Evolutionary conservation across 2,797 vertebrate species (phyloP).

Genomic region (Takifugu ocellatus): DNA sequence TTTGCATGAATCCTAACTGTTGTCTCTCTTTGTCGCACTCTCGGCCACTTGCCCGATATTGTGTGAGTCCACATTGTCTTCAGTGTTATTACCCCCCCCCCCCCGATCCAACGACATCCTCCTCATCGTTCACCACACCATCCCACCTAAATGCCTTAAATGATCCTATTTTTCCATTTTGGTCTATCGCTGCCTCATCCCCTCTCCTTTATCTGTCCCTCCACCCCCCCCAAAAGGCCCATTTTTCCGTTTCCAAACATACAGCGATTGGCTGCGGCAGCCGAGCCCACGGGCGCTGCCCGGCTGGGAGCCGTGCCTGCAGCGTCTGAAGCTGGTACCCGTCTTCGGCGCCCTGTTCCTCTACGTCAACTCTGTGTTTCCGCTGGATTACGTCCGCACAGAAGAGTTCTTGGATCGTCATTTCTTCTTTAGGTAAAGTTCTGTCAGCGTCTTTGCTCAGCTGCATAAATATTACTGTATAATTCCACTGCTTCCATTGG

Average conservation of each 20-base stretch:
- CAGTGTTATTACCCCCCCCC: conserved; percentile 29
- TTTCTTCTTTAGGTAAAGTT: conserved; percentile 75
- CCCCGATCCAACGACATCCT: conserved; percentile 17
- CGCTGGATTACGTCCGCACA: conserved; percentile 80
- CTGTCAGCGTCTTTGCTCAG: background rate
- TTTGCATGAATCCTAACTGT: conserved; percentile 71
- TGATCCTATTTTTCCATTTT: conserved; percentile 17
- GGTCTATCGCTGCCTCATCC: conserved; percentile 25
- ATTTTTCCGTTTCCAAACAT: conserved; percentile 88
- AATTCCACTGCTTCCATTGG: no score
- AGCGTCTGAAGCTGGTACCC: conserved; percentile 79
- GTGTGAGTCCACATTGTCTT: conserved; percentile 68
- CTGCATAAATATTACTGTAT: no score
- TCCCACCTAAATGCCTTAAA: conserved; percentile 26
- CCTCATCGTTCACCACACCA: conserved; percentile 11
- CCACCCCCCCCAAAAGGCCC: conserved; percentile 73
- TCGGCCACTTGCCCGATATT: conserved; percentile 68
- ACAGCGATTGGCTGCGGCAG: conserved; percentile 85
- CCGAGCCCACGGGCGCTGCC: conserved; percentile 74
- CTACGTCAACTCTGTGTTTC: conserved; percentile 79
- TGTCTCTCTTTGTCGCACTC: conserved; percentile 72
- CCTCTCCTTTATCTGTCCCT: conserved; percentile 31
- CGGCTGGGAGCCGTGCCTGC: conserved; percentile 78
- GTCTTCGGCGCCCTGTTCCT: conserved; percentile 82
- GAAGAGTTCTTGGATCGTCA: conserved; percentile 79